A percentile compares a stretch with the other conserved stretches of the same genome.
Conservation (phyloP, 2,113 vertebrate genomes). For the Hyperoodon ampullatus region DNA sequence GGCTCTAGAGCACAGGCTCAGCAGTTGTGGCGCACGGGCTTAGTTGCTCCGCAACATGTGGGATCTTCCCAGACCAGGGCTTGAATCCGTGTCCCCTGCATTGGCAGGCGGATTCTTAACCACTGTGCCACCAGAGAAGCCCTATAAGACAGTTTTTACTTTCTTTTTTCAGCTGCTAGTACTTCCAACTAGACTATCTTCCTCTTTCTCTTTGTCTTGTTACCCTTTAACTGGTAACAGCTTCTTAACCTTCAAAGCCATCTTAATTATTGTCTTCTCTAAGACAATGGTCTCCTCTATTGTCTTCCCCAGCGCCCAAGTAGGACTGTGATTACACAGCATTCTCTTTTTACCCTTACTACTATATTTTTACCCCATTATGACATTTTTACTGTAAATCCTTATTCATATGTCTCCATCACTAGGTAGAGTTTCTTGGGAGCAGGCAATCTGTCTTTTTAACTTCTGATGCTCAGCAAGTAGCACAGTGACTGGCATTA, state of each 20-base stretch:
- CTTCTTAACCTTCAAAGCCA: conserved; percentile 13
- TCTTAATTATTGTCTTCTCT: neutral
- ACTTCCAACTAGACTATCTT: neutral
- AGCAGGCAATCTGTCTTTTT: neutral
- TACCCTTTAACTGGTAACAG: neutral
- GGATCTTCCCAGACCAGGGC: no score
- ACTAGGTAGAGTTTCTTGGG: neutral
- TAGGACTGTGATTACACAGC: neutral
- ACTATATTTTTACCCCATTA: neutral
- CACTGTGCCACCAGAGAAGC: no score
- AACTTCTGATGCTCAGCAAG: neutral
- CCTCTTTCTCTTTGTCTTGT: neutral
- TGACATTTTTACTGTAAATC: neutral
- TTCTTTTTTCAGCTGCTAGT: neutral
- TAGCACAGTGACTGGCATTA: neutral
- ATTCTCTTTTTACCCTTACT: neutral
- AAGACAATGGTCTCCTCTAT: neutral
- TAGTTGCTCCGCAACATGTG: no score
- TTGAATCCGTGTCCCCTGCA: no score
- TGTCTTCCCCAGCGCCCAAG: neutral
- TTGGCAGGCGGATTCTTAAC: no score
- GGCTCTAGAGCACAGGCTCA: no score
- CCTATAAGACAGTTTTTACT: neutral
- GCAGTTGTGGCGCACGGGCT: no score
- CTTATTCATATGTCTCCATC: neutral